These are phyloP conservation scores for Chunga burmeisteri DNA, from an alignment of 2,113 vertebrate genomes.

Conservation along the genomic window DNA sequence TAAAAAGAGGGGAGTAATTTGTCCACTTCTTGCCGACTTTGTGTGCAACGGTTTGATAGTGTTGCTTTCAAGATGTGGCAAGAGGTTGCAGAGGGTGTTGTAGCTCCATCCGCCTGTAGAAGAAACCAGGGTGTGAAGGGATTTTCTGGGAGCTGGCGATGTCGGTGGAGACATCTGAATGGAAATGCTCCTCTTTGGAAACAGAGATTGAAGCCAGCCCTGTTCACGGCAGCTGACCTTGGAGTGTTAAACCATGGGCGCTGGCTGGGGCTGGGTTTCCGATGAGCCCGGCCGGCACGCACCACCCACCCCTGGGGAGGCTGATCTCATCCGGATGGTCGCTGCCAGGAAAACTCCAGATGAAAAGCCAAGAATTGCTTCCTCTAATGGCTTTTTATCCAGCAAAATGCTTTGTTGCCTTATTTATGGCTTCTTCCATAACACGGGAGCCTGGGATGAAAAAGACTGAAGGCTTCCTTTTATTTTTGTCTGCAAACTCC, in stretches of 20 bases:
- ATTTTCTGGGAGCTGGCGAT: not conserved
- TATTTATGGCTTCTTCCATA: constrained; percentile 19
- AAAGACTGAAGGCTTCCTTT: not conserved
- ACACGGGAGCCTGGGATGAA: not conserved
- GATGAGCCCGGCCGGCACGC: accelerated
- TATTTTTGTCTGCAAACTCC: not conserved
- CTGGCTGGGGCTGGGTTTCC: not conserved
- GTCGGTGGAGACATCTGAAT: not conserved
- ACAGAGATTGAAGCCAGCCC: not conserved
- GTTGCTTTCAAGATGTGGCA: accelerated
- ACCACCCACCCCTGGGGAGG: not conserved
- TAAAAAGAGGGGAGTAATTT: not conserved
- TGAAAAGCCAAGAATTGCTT: not conserved
- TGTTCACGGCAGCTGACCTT: not conserved
- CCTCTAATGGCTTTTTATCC: not conserved
- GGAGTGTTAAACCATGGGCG: accelerated
- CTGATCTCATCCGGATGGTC: not conserved
- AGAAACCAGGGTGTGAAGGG: not conserved
- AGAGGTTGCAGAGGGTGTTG: not conserved
- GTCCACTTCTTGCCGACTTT: not conserved
- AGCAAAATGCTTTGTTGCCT: constrained; percentile 9
- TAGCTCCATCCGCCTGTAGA: not conserved
- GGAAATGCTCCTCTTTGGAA: not conserved
- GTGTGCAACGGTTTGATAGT: not conserved
- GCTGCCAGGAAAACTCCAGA: not conserved